Conservation (phyloP, 2,113 vertebrate genomes). For the Dunckerocampus dactyliophorus region DNA sequence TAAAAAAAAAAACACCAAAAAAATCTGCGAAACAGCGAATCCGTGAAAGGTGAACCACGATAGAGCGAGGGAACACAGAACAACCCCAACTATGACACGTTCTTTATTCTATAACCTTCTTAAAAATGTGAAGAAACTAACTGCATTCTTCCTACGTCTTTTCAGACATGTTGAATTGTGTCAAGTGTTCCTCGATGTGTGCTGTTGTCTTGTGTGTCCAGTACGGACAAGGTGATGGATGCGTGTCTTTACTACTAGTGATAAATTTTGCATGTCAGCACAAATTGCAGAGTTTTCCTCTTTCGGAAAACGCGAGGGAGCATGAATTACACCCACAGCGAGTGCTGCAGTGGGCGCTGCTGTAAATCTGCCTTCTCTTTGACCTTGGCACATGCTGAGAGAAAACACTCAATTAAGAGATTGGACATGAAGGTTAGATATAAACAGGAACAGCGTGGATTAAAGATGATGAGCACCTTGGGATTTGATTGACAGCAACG, state of each 20-base stretch:
- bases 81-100: too few relatives aligned
- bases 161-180: neutral
- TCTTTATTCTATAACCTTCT: too few relatives aligned
- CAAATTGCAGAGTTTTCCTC: constrained; percentile 42
- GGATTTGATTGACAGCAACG: constrained; percentile 7
- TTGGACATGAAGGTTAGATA: constrained; percentile 27
- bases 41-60: too few relatives aligned
- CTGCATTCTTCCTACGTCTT: neutral
- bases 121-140: too few relatives aligned
- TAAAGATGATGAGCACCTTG: constrained; percentile 10
- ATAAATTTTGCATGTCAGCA: constrained; percentile 17
- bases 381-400: constrained; percentile 48
- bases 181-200: too few relatives aligned
- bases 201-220: too few relatives aligned
- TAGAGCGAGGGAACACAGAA: too few relatives aligned
- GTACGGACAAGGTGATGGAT: neutral
- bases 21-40: too few relatives aligned
- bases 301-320: constrained; percentile 38
- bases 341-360: constrained; percentile 33
- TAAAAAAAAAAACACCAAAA: too few relatives aligned
- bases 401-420: constrained; percentile 24
- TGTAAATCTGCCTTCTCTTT: constrained; percentile 47
- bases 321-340: constrained; percentile 27
- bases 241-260: constrained; percentile 17
- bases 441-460: constrained; percentile 20